Percentiles rank a stretch among this genome's conserved stretches.
Evolutionary conservation across 2,888 invertebrate species (phyloP).

Genomic region (Erebia palarica): DNA sequence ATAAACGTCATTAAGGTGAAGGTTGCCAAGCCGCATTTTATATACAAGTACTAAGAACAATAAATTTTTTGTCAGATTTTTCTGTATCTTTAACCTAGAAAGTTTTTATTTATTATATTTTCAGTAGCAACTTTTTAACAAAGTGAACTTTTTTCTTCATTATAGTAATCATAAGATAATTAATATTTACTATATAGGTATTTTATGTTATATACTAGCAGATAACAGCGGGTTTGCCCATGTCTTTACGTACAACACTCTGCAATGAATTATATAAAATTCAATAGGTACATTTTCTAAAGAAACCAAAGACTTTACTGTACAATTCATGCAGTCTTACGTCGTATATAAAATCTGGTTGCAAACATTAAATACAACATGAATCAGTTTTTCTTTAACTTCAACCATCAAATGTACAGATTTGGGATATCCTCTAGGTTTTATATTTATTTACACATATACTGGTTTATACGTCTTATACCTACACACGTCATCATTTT

Average conservation of each 20-base stretch:
- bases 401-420: background rate
- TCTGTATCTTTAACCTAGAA: background rate
- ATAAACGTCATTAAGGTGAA: conserved; percentile 62
- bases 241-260: background rate
- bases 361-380: background rate
- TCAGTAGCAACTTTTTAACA: conserved; percentile 21
- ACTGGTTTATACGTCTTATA: conserved; percentile 5
- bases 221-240: background rate
- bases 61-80: conserved; percentile 45
- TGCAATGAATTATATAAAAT: background rate
- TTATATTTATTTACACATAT: conserved; percentile 4
- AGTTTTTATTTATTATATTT: conserved; percentile 9
- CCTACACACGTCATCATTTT: conserved; percentile 27
- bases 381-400: background rate
- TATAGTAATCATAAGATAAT: conserved; percentile 31
- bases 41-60: conserved; percentile 47
- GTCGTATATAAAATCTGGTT: background rate
- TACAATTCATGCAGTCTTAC: conserved; percentile 2
- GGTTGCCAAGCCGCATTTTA: conserved; percentile 69
- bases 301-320: background rate
- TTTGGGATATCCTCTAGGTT: background rate
- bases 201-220: conserved; percentile 20
- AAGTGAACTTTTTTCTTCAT: conserved; percentile 13
- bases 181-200: conserved; percentile 19
- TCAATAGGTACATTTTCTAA: background rate